These are phyloP conservation scores for Propithecus deckenii DNA, from an alignment of 2,797 vertebrate genomes.

Conservation along the genomic window DNA sequence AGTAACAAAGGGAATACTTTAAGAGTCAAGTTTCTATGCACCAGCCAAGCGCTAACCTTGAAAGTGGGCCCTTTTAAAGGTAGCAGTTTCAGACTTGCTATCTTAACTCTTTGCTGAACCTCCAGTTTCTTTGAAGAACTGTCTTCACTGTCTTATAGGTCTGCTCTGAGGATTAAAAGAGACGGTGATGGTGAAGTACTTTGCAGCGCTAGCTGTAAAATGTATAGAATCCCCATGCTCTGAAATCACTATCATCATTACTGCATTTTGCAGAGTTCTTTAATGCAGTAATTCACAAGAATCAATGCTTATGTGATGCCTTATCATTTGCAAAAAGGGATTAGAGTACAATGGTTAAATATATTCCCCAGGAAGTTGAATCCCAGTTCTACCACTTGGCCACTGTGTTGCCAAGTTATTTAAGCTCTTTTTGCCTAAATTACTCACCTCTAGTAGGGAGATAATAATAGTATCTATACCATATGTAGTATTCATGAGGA, in stretches of 20 bases:
- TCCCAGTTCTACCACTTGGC: neutral
- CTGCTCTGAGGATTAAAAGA: neutral
- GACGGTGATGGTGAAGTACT: neutral
- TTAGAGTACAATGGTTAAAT: neutral
- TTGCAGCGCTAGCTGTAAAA: neutral
- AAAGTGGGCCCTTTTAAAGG: neutral
- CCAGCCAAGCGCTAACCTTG: neutral
- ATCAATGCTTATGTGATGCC: neutral
- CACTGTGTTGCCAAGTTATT: neutral
- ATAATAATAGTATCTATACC: neutral
- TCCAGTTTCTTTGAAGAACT: neutral
- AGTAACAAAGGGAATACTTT: neutral
- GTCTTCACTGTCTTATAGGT: neutral
- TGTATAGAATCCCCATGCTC: neutral
- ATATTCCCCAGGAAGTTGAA: neutral
- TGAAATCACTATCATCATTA: neutral
- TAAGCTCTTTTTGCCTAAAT: neutral
- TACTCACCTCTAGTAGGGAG: neutral
- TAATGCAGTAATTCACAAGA: neutral
- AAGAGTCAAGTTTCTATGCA: neutral
- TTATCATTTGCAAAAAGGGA: neutral
- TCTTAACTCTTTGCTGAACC: neutral
- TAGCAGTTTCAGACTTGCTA: neutral
- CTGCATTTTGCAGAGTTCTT: neutral
- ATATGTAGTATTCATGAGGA: neutral